Conservation (phyloP, 2,113 vertebrate genomes). For the Chinchilla lanigera region DNA sequence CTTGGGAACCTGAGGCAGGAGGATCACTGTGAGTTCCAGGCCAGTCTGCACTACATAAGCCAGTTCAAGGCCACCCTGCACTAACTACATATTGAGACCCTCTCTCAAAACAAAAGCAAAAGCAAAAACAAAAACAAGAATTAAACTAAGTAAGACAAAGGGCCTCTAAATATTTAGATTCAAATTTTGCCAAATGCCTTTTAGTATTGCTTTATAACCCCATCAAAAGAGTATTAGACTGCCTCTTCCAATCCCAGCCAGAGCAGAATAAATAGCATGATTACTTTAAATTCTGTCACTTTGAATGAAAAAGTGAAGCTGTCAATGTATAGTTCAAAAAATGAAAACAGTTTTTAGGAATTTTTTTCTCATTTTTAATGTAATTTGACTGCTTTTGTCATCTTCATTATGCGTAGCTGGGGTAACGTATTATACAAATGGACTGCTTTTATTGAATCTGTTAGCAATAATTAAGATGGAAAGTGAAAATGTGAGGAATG, state of each 20-base stretch:
- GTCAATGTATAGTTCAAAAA: background rate
- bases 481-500: background rate
- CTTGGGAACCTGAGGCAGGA: background rate
- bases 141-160: background rate
- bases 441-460: background rate
- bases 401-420: background rate
- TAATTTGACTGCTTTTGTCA: background rate
- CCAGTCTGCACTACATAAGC: background rate
- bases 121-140: background rate
- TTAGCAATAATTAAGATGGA: background rate
- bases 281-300: background rate
- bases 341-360: background rate
- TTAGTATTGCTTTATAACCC: background rate
- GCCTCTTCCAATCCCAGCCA: background rate
- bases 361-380: background rate
- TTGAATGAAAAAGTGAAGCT: slow-evolving; percentile 19
- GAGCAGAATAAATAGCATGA: background rate
- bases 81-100: background rate
- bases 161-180: background rate
- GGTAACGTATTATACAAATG: background rate
- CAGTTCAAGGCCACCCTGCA: background rate
- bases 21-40: background rate
- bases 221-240: background rate
- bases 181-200: background rate
- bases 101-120: background rate